Evolutionary conservation across 2,113 vertebrate species (phyloP), one percentile per base, ranked within the genome.

Genomic region (Pagrus major): DNA sequence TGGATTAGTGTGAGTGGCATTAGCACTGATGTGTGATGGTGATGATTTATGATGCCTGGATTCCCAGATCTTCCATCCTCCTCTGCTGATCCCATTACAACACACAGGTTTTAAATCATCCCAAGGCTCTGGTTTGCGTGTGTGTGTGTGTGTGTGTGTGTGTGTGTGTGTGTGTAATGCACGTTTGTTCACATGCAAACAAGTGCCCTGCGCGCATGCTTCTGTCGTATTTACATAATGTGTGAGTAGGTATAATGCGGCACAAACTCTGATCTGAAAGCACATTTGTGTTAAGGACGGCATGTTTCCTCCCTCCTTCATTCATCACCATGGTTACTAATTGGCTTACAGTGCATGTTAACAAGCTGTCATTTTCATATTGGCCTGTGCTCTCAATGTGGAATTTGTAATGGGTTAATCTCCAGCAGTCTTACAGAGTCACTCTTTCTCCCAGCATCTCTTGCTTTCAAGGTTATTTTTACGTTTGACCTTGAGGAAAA

Each of bases 381-480:
- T 52, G 37, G 66, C 61, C 71, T 47, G 15, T 67, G 52, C 67
- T 72, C 20, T 60, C 31, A 63, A 9, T 51, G 61, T 80, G 41
- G 23, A 69, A 71, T 70, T 41, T 75, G 21, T 23, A 60, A 21
- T 54, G 65, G 67, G 47, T 81, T 81, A 25, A 83, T 84, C 73
- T 76, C 44, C 55, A 66, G 60, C 23, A 68, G 39, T 72, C 63
- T 54, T 54, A 15, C 61, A 47, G 67, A 73, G 59, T 8, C 11
- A 1, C 37, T 71, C 23, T 39, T 39, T 35, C 81, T 65, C 39
- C 6, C 68, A 51, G 65, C 76, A 20, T 6, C 8, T 46, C 69
- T 80, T 78, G 71, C 72, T 91, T 82, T 85, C 79, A 91, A 83
- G 86, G 74, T 83, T 86, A 81, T 85, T 91, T 91, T 83, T 74